phyloP scores from a whole-genome alignment of 2,888 invertebrate species.

The Ectropis crepuscularia region DNA sequence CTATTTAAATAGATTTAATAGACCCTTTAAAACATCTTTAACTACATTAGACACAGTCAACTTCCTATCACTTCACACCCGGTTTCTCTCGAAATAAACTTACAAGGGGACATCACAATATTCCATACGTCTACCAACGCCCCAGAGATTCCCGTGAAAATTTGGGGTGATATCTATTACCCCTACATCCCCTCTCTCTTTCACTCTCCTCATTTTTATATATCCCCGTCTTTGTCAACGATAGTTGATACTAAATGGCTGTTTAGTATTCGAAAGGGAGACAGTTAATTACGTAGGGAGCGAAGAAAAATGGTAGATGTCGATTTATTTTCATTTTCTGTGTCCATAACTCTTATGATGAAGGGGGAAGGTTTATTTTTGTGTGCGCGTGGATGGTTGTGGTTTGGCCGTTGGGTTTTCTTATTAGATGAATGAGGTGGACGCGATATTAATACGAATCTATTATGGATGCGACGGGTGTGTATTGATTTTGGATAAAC shows the following conservation, averaged over 20 bases:
- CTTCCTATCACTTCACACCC: conserved; percentile 73
- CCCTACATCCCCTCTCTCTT: conserved; percentile 49
- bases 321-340: conserved; percentile 37
- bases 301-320: conserved; percentile 71
- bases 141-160: conserved; percentile 66
- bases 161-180: conserved; percentile 68
- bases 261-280: conserved; percentile 83
- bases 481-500: conserved; percentile 54
- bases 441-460: conserved; percentile 63
- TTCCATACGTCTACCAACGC: conserved; percentile 57
- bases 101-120: conserved; percentile 53
- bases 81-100: conserved; percentile 64
- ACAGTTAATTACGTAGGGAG: conserved; percentile 80
- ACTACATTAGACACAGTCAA: conserved; percentile 63
- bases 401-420: conserved; percentile 56
- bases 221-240: conserved; percentile 52
- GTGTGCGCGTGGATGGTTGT: conserved; percentile 32
- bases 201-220: conserved; percentile 43
- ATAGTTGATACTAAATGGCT: conserved; percentile 81
- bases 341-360: conserved; percentile 28
- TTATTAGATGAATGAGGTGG: conserved; percentile 62
- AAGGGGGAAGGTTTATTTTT: conserved; percentile 39
- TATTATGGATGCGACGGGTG: conserved; percentile 58
- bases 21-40: conserved; percentile 42
- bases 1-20: conserved; percentile 31